Conservation (phyloP, 2,113 vertebrate genomes). For the Ammodytes dubius region DNA sequence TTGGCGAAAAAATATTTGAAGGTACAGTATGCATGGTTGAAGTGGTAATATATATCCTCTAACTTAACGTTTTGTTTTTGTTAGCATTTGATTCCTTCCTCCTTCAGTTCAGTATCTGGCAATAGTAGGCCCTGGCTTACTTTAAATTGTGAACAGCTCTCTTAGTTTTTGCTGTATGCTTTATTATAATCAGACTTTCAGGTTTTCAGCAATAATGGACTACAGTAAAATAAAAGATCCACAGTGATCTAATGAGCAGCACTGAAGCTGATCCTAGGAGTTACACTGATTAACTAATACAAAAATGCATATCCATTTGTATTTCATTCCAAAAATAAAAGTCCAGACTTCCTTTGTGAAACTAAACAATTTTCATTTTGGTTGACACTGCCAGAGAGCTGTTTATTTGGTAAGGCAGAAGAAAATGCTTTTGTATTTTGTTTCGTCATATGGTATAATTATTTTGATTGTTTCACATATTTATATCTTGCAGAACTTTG, state of each 20-base stretch:
- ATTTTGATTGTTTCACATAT: neutral
- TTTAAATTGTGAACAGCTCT: neutral
- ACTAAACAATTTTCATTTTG: neutral
- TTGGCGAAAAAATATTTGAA: neutral
- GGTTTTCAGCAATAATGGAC: neutral
- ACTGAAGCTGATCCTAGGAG: neutral
- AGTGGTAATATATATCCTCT: neutral
- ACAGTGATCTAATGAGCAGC: neutral
- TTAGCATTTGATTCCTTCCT: neutral
- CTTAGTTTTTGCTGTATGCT: neutral
- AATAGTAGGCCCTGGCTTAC: neutral
- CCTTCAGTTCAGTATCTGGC: neutral
- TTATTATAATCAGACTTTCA: neutral
- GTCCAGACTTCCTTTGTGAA: neutral
- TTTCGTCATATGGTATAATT: neutral
- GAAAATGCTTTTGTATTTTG: neutral
- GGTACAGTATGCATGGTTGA: neutral
- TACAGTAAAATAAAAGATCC: neutral
- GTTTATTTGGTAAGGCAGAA: neutral
- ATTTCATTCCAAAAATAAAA: neutral
- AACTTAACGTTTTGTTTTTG: neutral
- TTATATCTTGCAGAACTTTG: neutral
- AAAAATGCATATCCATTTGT: neutral
- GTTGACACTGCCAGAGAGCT: neutral
- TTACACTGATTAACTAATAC: neutral